These are phyloP conservation scores for Eretmodus cyanostictus DNA, from an alignment of 2,113 vertebrate genomes.

Conservation along the genomic window DNA sequence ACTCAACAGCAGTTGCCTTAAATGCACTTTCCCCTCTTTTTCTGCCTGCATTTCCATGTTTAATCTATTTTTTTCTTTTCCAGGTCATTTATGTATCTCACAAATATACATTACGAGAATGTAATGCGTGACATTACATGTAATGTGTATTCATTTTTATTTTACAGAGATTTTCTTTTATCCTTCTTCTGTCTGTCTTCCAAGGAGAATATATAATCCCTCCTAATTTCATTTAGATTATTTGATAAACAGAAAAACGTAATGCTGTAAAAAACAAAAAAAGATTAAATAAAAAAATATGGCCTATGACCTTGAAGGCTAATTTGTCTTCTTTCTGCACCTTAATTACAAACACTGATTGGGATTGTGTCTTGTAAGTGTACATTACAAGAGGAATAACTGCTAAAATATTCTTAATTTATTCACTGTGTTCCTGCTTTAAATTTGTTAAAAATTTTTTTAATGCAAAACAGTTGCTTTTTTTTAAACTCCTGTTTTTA, in stretches of 20 bases:
- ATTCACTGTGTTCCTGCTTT: background rate
- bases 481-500: background rate
- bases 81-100: background rate
- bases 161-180: constrained; percentile 37
- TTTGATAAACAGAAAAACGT: constrained; percentile 36
- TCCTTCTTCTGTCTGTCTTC: constrained; percentile 53
- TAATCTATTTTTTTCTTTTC: constrained; percentile 12
- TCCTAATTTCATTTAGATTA: constrained; percentile 47
- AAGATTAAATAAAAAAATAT: constrained; percentile 11
- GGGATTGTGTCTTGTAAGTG: background rate
- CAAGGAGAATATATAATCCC: constrained; percentile 15
- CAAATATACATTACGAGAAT: background rate
- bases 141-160: constrained; percentile 28
- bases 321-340: background rate
- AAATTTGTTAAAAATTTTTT: background rate
- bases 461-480: background rate
- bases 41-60: background rate
- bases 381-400: background rate
- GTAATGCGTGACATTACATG: constrained; percentile 10
- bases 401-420: background rate
- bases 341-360: background rate
- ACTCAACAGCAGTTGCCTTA: constrained; percentile 62
- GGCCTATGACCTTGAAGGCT: constrained; percentile 13
- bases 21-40: constrained; percentile 22
- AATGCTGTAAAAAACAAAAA: constrained; percentile 52